Conservation (phyloP, 2,797 vertebrate species). For the Gallirallus australis region DNA sequence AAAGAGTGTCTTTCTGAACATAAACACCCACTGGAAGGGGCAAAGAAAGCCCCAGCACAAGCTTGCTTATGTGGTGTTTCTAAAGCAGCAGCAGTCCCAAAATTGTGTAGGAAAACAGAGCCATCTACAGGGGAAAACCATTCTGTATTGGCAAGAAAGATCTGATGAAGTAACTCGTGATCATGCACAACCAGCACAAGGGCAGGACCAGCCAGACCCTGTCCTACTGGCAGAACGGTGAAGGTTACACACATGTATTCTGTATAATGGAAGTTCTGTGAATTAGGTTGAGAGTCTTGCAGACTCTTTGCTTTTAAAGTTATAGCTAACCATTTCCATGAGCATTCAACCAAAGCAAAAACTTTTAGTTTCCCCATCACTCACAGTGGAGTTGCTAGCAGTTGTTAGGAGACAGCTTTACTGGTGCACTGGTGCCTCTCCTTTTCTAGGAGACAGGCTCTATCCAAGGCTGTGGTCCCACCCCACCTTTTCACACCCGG, state of each 20-base stretch:
- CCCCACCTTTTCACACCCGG: neutral
- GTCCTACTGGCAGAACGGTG: neutral
- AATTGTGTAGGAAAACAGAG: slow-evolving; percentile 63
- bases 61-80: neutral
- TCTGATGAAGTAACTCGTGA: fast-evolving
- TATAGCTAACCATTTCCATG: neutral
- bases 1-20: neutral
- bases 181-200: neutral
- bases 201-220: neutral
- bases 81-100: neutral
- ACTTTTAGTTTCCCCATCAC: neutral
- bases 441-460: neutral
- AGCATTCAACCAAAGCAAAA: neutral
- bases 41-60: neutral
- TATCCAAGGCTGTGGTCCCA: neutral
- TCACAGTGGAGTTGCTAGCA: neutral
- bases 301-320: neutral
- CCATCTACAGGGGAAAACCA: slow-evolving; percentile 64
- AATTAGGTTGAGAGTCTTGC: neutral
- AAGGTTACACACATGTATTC: neutral
- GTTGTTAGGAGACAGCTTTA: neutral
- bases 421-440: too few relatives aligned
- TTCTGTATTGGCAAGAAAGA: neutral
- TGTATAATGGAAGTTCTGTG: neutral
- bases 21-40: neutral